A percentile compares a stretch with the other conserved stretches of the same genome.
Conservation (phyloP, 2,797 vertebrate species). For the Esox masquinongy region DNA sequence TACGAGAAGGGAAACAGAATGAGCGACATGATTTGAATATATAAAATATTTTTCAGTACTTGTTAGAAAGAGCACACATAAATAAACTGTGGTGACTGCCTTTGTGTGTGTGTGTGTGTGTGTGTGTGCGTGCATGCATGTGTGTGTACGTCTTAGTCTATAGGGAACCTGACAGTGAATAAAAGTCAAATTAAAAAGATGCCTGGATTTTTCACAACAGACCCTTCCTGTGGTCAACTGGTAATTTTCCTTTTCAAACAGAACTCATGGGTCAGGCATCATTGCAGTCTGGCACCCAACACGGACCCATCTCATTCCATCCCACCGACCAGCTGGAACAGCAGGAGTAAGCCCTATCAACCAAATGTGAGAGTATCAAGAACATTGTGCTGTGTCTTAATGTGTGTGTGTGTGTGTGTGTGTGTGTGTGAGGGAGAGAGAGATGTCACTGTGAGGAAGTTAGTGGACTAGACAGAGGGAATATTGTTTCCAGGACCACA, state of each 20-base stretch:
- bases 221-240: not conserved
- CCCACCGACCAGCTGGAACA: not conserved
- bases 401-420: not conserved
- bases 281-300: not conserved
- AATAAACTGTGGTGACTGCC: not conserved
- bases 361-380: constrained; percentile 29
- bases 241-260: not conserved
- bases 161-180: not conserved
- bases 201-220: not conserved
- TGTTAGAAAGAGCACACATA: not conserved
- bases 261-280: not conserved
- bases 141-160: not conserved
- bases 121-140: not conserved
- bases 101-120: not conserved
- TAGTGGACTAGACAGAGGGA: constrained; percentile 35
- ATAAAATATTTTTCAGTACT: too few relatives aligned
- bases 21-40: too few relatives aligned
- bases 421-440: not conserved
- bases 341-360: constrained; percentile 18
- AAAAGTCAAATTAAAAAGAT: not conserved
- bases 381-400: constrained; percentile 20
- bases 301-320: constrained; percentile 13
- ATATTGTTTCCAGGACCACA: constrained; percentile 32
- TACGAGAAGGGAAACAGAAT: too few relatives aligned
- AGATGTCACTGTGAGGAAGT: constrained; percentile 27